Evolutionary conservation across 2,888 invertebrate genomes (phyloP).

Genomic region (Argyresthia goedartella): DNA sequence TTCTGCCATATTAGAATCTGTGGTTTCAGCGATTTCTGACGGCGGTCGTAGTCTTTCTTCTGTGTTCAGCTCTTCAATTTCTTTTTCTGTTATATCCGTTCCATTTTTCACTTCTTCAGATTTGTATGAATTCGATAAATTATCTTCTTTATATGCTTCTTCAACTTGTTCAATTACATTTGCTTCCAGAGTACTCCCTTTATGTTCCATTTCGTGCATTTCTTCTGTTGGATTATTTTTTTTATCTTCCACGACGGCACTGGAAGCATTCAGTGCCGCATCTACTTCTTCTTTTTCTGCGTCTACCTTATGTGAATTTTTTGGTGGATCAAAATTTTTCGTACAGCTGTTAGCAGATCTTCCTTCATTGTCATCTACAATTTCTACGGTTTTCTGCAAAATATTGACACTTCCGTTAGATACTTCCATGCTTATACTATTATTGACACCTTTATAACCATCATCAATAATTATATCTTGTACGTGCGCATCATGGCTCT

Average conservation of each 20-base stretch:
- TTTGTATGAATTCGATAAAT: neutral
- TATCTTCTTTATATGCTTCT: neutral
- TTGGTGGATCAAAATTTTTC: slow-evolving; percentile 2
- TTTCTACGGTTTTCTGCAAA: slow-evolving; percentile 29
- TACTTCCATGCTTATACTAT: slow-evolving; percentile 59
- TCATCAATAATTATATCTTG: slow-evolving; percentile 35
- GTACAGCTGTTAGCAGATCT: neutral
- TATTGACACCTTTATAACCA: slow-evolving; percentile 42
- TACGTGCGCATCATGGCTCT: slow-evolving; percentile 28
- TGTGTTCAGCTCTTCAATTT: neutral
- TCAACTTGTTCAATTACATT: too few species aligned
- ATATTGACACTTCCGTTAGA: slow-evolving; percentile 44
- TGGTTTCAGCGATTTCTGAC: too few species aligned
- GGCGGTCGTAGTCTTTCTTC: too few species aligned
- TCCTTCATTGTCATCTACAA: neutral
- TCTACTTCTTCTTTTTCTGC: neutral
- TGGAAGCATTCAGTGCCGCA: neutral
- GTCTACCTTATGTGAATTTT: slow-evolving; percentile 2
- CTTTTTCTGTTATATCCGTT: neutral
- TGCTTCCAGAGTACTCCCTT: too few species aligned
- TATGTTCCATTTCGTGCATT: neutral
- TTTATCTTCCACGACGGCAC: neutral
- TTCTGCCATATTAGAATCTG: too few species aligned
- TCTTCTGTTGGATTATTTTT: neutral
- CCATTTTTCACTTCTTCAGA: slow-evolving; percentile 3